A percentile compares a stretch with the other conserved stretches of the same genome.
Conservation (phyloP, 2,113 vertebrate species). For the Archocentrus centrarchus region DNA sequence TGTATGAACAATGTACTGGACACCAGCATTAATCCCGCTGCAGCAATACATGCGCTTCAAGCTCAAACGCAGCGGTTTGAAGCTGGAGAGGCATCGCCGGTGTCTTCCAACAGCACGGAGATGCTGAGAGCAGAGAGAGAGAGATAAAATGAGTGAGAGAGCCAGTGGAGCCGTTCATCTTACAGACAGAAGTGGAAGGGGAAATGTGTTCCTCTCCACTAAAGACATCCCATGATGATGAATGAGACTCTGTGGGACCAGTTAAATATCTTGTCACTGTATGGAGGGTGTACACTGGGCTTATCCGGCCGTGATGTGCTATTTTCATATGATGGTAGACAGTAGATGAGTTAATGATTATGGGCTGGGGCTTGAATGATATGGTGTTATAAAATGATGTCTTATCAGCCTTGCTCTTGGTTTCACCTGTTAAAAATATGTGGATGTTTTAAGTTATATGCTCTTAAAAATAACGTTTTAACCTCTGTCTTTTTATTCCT, state of each 20-base stretch:
- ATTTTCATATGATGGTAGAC: constrained; percentile 27
- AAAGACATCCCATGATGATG: constrained; percentile 55
- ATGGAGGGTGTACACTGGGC: constrained; percentile 11
- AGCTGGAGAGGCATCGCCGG: constrained; percentile 19
- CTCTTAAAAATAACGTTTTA: background rate
- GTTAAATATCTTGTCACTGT: constrained; percentile 57
- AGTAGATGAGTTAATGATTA: constrained; percentile 49
- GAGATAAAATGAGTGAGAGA: constrained; percentile 36
- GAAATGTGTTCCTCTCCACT: constrained; percentile 45
- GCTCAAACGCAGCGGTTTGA: constrained; percentile 48
- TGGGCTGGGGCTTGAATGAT: constrained; percentile 9
- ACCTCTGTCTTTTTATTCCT: background rate
- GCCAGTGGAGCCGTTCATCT: constrained; percentile 50
- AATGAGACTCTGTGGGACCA: constrained; percentile 49
- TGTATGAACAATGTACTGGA: constrained; percentile 25
- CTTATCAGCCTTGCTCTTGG: background rate
- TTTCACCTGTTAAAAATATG: constrained; percentile 7
- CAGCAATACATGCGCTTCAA: constrained; percentile 25
- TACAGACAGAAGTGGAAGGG: constrained; percentile 53
- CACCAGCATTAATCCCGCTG: constrained; percentile 52
- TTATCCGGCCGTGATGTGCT: background rate
- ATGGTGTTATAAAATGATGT: constrained; percentile 1
- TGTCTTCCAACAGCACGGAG: constrained; percentile 25
- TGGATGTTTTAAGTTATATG: accelerated
- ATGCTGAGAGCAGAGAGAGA: constrained; percentile 10